Conservation (phyloP, 2,888 invertebrate genomes). For the Cynaeus angustus region DNA sequence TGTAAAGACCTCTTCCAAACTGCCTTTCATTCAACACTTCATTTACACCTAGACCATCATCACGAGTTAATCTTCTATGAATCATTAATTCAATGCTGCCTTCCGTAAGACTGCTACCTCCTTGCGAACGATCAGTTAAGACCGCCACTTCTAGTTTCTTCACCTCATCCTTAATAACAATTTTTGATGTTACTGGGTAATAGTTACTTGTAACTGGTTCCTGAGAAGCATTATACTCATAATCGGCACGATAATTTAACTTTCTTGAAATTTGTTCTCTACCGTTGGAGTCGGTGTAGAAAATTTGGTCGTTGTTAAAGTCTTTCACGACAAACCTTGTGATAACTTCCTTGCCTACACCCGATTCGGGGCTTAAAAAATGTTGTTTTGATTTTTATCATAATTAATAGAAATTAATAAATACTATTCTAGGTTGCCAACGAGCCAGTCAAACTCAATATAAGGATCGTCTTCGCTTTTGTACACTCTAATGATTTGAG, state of each 20-base stretch:
- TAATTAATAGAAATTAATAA: background rate
- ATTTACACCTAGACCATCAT: constrained; percentile 95
- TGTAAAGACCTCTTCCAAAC: constrained; percentile 80
- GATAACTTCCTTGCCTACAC: constrained; percentile 87
- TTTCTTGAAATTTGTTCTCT: constrained; percentile 86
- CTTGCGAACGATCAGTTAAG: constrained; percentile 86
- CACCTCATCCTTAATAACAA: constrained; percentile 77
- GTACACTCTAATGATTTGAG: constrained; percentile 81
- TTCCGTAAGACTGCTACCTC: constrained; percentile 83
- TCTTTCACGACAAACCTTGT: constrained; percentile 78
- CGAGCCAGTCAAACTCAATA: constrained; percentile 81
- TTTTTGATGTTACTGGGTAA: constrained; percentile 92
- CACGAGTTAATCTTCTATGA: constrained; percentile 87
- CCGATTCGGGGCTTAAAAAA: no score
- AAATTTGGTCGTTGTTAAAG: constrained; percentile 68
- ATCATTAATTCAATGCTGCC: constrained; percentile 90
- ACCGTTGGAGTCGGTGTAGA: constrained; percentile 96
- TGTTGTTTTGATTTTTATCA: background rate
- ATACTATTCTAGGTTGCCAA: constrained; percentile 71
- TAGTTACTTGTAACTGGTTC: constrained; percentile 92
- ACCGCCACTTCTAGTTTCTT: constrained; percentile 74
- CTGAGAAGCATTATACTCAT: constrained; percentile 76
- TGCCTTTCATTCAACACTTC: constrained; percentile 92
- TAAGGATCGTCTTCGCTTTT: constrained; percentile 70
- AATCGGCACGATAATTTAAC: constrained; percentile 82